These are phyloP conservation scores for Perithous albicinctus DNA, from an alignment of 2,888 invertebrate species.

Conservation along the genomic window DNA sequence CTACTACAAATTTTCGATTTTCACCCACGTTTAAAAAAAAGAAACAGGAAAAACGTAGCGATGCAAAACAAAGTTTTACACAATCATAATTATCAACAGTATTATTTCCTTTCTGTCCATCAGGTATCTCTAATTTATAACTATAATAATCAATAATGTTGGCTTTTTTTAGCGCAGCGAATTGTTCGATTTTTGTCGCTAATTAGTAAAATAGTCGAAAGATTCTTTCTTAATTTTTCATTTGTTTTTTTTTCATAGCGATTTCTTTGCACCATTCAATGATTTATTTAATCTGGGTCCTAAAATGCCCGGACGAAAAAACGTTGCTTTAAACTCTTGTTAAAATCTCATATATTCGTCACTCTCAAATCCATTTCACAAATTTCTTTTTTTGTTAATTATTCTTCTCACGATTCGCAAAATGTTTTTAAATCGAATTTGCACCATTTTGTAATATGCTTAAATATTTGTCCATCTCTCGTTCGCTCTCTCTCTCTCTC, in stretches of 20 bases:
- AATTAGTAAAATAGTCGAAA: conserved; percentile 25
- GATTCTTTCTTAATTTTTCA: conserved; percentile 9
- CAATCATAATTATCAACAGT: conserved; percentile 33
- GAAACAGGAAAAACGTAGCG: not conserved
- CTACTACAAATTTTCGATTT: conserved; percentile 14
- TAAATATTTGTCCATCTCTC: conserved; percentile 20
- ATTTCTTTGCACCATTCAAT: conserved; percentile 16
- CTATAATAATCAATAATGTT: conserved; percentile 18
- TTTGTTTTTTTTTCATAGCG: not conserved
- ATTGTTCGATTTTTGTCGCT: conserved; percentile 18
- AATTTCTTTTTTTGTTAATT: not conserved
- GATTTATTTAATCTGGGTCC: not conserved
- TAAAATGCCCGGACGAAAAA: conserved; percentile 28
- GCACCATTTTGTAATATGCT: too few species aligned
- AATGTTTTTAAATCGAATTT: too few species aligned
- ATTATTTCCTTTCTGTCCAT: not conserved
- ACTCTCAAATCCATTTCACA: not conserved
- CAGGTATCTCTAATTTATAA: not conserved
- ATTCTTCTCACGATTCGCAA: not conserved
- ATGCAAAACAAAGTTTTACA: too few species aligned
- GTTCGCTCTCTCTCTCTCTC: not conserved
- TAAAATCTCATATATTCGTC: conserved; percentile 35
- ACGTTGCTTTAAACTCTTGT: conserved; percentile 38
- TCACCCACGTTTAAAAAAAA: not conserved
- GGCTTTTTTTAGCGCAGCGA: conserved; percentile 11